Base-by-base conservation (phyloP, 2,113 vertebrate species). In the Clarias magur region DNA sequence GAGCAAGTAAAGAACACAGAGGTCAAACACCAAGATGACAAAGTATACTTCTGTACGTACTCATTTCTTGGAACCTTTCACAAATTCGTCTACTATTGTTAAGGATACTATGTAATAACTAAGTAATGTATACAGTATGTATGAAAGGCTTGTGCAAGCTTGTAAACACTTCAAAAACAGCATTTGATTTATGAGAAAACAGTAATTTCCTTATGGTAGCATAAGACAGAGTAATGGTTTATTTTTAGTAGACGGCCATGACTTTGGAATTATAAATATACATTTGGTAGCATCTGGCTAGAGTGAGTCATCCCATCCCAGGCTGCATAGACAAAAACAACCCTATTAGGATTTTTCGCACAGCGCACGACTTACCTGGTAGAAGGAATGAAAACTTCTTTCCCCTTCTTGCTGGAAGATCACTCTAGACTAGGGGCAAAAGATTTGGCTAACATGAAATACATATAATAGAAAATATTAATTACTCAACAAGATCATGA, bases 361-460 rank as follows among this genome's bases (percentile, higher is more conserved):
- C 15, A 60, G 59, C 30, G 9, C 21, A 54, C n/a, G 3, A 93
- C 93, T 91, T 84, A 99, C 98, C 97, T 99, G 98, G 93, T 99
- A 99, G 91, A 97, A 99, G 0, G 98, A 99, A 88, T 99, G 98
- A 89, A 99, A 99, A 92, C 96, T 99, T 83, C 98, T 93, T 62
- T 99, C 98, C 85, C 98, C 98, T 0, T 95, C 93, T 89, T 99
- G 98, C 30, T 99, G 98, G 88, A 99, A 96, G 76, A 99, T 99
- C 53, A 99, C 98, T 73, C 98, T 95, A 84, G 97, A 99, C 98
- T 99, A 83, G 13, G 79, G 23, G 34, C 34, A 86, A 12, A 78
- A 70, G 80, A 56, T 21, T 86, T 63, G n/a, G 81, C 27, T 59
- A 23, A 16, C n/a, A 84, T 54, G 53, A 34, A 54, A 48, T 73